A percentile compares a stretch with the other conserved stretches of the same genome.
These are phyloP conservation scores for Aricia agestis DNA, from an alignment of 1,140 invertebrate species.

Conservation along the genomic window DNA sequence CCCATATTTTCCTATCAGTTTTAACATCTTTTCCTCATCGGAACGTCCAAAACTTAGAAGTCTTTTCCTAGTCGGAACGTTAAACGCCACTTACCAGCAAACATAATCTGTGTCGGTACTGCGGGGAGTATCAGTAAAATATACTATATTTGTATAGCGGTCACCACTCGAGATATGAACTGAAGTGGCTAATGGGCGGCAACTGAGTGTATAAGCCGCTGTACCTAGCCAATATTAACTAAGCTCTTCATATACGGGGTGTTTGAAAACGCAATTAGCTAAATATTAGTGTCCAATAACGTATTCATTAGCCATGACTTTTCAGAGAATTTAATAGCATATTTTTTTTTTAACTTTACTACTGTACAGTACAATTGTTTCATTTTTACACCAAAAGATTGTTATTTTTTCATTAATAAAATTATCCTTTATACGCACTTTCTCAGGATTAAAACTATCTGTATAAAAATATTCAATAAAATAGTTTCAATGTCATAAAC, in stretches of 20 bases:
- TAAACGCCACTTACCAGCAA: background rate
- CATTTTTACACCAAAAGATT: too few species aligned
- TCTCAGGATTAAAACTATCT: too few species aligned
- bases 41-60: slow-evolving; percentile 2
- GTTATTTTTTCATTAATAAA: too few species aligned
- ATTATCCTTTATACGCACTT: too few species aligned
- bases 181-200: slow-evolving; percentile 5
- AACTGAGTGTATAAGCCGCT: background rate
- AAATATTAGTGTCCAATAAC: background rate
- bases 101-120: background rate
- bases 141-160: slow-evolving; percentile 10
- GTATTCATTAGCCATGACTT: too few species aligned
- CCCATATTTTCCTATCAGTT: too few species aligned
- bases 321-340: too few species aligned
- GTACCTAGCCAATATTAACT: slow-evolving; percentile 1
- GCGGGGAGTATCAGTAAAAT: background rate
- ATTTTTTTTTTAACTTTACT: too few species aligned
- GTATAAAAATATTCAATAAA: too few species aligned
- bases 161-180: slow-evolving; percentile 1
- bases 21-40: background rate
- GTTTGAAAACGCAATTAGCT: background rate
- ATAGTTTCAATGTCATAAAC: too few species aligned
- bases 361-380: too few species aligned
- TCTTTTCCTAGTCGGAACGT: background rate
- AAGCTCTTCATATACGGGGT: background rate